Base-by-base conservation (phyloP, 2,113 vertebrate genomes). In the Aleadryas rufinucha region DNA sequence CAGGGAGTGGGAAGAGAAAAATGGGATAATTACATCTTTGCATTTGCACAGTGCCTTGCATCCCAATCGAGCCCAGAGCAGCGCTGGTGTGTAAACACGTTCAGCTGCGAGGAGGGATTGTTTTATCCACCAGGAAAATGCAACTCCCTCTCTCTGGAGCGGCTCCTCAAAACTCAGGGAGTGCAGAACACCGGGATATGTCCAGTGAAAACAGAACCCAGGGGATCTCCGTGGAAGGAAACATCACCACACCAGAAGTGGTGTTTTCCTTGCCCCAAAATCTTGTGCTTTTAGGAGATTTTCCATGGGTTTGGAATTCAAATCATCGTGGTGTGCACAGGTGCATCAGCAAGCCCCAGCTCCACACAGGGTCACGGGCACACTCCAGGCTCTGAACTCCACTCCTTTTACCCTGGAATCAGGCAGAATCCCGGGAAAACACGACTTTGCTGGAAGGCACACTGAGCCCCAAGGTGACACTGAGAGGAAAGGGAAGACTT, bases 1-100 rank as follows among this genome's bases (percentile, higher is more conserved):
- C 82, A 60, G 78, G 28, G 91, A 95, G 91, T 39, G 83, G 94
- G 91, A 53, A 88, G 92, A 89, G 93, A 95, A 93, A 96, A 96
- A 96, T 79, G 92, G 92, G 95, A 90, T 94, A 86, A 95, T 95
- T 95, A 70, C 93, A 89, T 83, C 91, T 89, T 74, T 24, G 92
- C 88, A 37, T 90, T 86, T 72, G 90, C 92, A 76, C 37, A 9
- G 82, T 11, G 75, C 57, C 89, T 83, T 28, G 77, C 81, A 91
- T 95, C 94, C 95, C 86, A 77, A 59, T 49, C 0, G 44, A 91
- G 89, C 54, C 84, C 84, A 3, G 42, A 69, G 74, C 78, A 45
- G 84, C 13, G 53, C 84, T 7, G 37, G 7, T 9, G 61, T 1
- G 30, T 41, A 54, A 88, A 88, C 92, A 80, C 7, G 0, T 3